Base-by-base conservation (phyloP, 2,113 vertebrate species). In the Romanogobio albipinnatus region DNA sequence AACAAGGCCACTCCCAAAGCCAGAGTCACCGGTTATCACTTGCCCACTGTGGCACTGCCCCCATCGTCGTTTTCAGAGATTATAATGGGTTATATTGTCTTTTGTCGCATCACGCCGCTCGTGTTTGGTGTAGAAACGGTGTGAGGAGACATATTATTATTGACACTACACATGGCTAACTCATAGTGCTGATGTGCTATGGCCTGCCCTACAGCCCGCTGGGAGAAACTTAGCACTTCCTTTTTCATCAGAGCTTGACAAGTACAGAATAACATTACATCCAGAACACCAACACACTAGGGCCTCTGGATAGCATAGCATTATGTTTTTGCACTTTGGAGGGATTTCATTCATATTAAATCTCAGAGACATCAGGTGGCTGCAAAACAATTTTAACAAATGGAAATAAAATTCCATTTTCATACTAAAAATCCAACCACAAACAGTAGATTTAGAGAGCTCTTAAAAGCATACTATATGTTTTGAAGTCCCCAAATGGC, bases 101-200 rank as follows among this genome's bases (percentile, higher is more conserved):
- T 51, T 51, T 15, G 4, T 15, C 14, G 1, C 14, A 51, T 51
- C 5, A 14, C 2, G 49, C 4, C 4, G 14, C 14, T 51, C 4
- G 14, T 9, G 1, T 15, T 14, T 4, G 13, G 14, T 15, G 14
- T 51, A 51, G 49, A 51, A 14, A 15, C 49, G 1, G 14, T 51
- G 14, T 51, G 49, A 51, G 49, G 49, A 51, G 9, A 13, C 39
- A 71, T 82, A 43, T 77, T 82, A 61, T 77, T n/a, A 68, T 13
- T 82, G 71, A 66, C 78, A 87, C 53, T 76, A 82, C 82, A 70
- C 36, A 77, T 59, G 9, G 29, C 43, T 73, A 73, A 73, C 76
- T 85, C 84, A 87, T 73, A 75, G 58, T 70, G 59, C 75, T 22
- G 61, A 87, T 62, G 43, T 66, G 45, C 33, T 36, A 45, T 36